Base-by-base conservation (phyloP, 2,797 vertebrate genomes). In the Microhierax caerulescens region DNA sequence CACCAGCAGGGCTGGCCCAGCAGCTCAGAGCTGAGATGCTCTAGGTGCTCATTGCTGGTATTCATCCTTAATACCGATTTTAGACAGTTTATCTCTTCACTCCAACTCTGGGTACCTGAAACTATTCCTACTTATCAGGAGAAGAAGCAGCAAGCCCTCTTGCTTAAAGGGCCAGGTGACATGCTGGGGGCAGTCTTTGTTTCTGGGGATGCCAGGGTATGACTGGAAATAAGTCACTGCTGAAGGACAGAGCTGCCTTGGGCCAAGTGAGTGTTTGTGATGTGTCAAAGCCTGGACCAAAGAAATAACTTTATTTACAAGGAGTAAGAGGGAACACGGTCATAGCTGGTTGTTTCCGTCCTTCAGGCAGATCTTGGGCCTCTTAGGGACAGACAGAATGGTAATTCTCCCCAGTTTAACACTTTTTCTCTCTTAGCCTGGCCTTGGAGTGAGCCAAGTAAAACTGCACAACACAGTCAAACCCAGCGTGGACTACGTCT, bases 401-500 rank as follows among this genome's bases (percentile, higher is more conserved):
- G 20, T 25, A 47, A 73, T 68, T 73, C 27, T 77, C 34, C 7
- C 20, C 25, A 21, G 48, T 88, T 25, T 64, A 79, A 91, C 8
- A 7, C 59, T 59, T 82, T 85, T 15, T 95, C 11, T 97, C 27
- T 95, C 78, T 51, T 74, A 98, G 98, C 97, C 98, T 81, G 92
- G 97, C 75, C 97, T 98, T 68, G 98, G 97, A 47, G 97, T 98
- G 65, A 98, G 96, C 30, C 98, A 98, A 83, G 98, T 98, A 64
- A 97, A 98, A 30, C 93, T 99, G 10, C 98, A 98, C 45, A 97
- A 94, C 56, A 89, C 99, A 95, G 98, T 99, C 79, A 99, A 99
- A 94, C 99, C 99, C 95, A 99, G 99, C 2, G 98, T 99, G 39
- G 99, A 99, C 96, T 98, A 99, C 4, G 98, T 99, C 82, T 99